Evolutionary conservation across 2,888 invertebrate species (phyloP).

Genomic region (Bimastos eiseni): DNA sequence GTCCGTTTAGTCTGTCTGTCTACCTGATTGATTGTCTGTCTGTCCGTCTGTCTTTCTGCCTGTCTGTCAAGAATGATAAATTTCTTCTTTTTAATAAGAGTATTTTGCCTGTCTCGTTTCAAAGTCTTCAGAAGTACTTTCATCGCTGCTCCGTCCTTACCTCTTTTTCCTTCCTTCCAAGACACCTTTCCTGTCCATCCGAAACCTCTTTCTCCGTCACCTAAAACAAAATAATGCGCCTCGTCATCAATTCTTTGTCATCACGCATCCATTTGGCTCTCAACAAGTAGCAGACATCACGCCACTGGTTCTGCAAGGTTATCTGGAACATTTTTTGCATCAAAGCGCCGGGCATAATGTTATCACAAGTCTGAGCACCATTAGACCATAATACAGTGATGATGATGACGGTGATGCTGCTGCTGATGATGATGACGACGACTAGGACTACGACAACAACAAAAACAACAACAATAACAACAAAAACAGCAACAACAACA

Average conservation of each 20-base stretch:
- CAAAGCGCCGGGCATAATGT: too few relatives aligned
- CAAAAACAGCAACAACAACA: too few relatives aligned
- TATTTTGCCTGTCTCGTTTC: background rate
- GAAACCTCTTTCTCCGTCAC: background rate
- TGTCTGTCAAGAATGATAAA: background rate
- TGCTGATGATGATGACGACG: too few relatives aligned
- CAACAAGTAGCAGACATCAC: background rate
- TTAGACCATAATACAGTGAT: too few relatives aligned
- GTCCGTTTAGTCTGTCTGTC: slow-evolving; percentile 25
- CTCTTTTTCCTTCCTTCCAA: background rate
- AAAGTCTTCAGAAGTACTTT: background rate
- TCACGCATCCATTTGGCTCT: background rate
- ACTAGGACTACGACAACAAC: too few relatives aligned
- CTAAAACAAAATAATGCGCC: too few relatives aligned
- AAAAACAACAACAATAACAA: too few relatives aligned
- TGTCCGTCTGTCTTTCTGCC: background rate
- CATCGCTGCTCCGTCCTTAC: background rate
- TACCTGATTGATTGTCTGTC: background rate
- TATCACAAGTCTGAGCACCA: too few relatives aligned
- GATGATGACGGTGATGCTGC: too few relatives aligned
- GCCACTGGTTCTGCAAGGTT: too few relatives aligned
- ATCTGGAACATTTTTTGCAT: too few relatives aligned
- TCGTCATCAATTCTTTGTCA: background rate
- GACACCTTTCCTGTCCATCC: background rate
- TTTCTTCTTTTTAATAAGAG: background rate